Percentiles rank a stretch among this genome's conserved stretches.
Evolutionary conservation across 2,888 invertebrate genomes (phyloP).

Genomic region (Philopedon plagiatum): DNA sequence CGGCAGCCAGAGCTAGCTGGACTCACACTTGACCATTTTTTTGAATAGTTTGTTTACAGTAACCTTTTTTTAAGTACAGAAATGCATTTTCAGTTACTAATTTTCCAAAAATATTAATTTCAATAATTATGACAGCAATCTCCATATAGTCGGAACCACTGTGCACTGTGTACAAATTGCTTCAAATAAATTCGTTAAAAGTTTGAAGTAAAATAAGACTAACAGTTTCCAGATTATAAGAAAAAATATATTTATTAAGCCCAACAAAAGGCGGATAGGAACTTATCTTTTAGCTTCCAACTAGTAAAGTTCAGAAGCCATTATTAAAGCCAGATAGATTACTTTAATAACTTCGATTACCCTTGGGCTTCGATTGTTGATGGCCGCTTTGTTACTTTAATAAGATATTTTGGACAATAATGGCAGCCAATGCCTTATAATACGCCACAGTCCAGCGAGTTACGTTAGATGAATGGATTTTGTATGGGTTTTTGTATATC

Average conservation of each 20-base stretch:
- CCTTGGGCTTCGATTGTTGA: slow-evolving; percentile 51
- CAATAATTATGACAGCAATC: too few species aligned
- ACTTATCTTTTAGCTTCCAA: slow-evolving; percentile 11
- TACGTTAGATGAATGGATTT: slow-evolving; percentile 13
- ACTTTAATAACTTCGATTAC: slow-evolving; percentile 50
- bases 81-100: too few species aligned
- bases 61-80: too few species aligned
- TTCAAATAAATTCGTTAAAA: not conserved
- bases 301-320: slow-evolving; percentile 29
- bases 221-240: not conserved
- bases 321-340: slow-evolving; percentile 44
- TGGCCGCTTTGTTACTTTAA: slow-evolving; percentile 45
- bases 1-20: too few species aligned
- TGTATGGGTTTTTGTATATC: slow-evolving; percentile 10
- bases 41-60: too few species aligned
- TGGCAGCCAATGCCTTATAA: slow-evolving; percentile 34
- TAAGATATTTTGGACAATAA: slow-evolving; percentile 46
- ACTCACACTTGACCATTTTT: too few species aligned
- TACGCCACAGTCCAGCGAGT: slow-evolving; percentile 12
- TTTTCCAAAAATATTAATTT: too few species aligned
- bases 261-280: slow-evolving; percentile 16
- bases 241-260: slow-evolving; percentile 18
- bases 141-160: too few species aligned
- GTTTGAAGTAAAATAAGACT: not conserved
- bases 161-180: not conserved